These are phyloP conservation scores for Rhagologus leucostigma DNA, from an alignment of 2,113 vertebrate genomes.

Conservation along the genomic window DNA sequence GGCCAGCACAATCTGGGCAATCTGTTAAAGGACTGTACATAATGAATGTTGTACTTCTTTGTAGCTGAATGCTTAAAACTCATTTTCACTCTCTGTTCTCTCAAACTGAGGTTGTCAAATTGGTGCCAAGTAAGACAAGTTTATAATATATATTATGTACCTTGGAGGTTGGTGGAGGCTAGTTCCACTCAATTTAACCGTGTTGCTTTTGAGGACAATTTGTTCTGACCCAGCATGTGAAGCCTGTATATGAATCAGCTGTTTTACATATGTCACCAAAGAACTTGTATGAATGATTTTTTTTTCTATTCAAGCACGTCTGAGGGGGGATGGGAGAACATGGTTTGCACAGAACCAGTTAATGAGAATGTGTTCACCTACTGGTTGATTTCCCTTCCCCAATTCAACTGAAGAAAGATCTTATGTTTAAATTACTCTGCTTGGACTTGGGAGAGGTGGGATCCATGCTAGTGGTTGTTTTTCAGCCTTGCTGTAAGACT, in stretches of 20 bases:
- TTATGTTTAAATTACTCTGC: not conserved
- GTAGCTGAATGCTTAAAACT: constrained; percentile 34
- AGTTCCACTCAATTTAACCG: constrained; percentile 70
- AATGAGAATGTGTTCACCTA: not conserved
- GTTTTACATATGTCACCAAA: constrained; percentile 33
- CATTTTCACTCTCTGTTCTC: constrained; percentile 53
- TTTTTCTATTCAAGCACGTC: not conserved
- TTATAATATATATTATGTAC: constrained; percentile 53
- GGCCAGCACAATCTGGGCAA: constrained; percentile 38
- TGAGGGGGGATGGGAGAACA: not conserved
- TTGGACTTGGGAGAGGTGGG: not conserved
- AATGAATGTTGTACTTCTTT: constrained; percentile 36
- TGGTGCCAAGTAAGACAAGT: constrained; percentile 52
- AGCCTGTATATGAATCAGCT: constrained; percentile 1
- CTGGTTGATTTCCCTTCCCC: not conserved
- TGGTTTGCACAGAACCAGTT: not conserved
- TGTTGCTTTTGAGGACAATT: constrained; percentile 46
- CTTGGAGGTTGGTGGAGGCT: constrained; percentile 54
- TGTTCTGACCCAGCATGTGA: constrained; percentile 40
- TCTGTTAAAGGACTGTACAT: constrained; percentile 21
- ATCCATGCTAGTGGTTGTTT: not conserved
- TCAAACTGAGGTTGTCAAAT: constrained; percentile 52
- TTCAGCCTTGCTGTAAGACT: not conserved
- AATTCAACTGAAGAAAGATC: not conserved
- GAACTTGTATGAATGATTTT: not conserved